phyloP scores from a whole-genome alignment of 2,888 invertebrate species.

The Eurytoma adleriae region DNA sequence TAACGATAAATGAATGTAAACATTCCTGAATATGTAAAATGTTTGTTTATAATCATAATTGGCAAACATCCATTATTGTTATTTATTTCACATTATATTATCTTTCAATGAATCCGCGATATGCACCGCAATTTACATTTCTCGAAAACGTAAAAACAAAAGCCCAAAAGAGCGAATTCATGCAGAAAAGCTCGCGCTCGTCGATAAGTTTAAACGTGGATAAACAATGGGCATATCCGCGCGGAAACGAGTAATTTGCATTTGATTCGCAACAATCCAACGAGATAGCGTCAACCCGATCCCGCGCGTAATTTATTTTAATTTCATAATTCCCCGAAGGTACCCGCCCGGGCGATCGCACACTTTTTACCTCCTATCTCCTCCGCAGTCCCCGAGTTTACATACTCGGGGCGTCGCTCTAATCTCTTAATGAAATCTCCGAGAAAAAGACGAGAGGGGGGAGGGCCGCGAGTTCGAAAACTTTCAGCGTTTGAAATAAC shows the following conservation, averaged over 20 bases:
- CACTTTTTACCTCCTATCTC: neutral
- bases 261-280: constrained; percentile 37
- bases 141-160: neutral
- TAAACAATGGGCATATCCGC: neutral
- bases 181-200: neutral
- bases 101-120: too few relatives aligned
- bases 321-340: constrained; percentile 21
- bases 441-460: neutral
- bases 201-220: neutral
- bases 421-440: constrained; percentile 45
- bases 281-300: constrained; percentile 9
- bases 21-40: too few relatives aligned
- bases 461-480: neutral
- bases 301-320: constrained; percentile 30
- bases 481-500: constrained; percentile 41
- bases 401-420: constrained; percentile 17
- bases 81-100: too few relatives aligned
- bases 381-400: constrained; percentile 19
- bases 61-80: too few relatives aligned
- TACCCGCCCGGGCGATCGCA: neutral
- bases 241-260: constrained; percentile 12
- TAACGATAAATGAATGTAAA: too few relatives aligned
- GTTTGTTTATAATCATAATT: too few relatives aligned
- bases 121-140: too few relatives aligned
- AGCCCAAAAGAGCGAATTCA: neutral